These are phyloP conservation scores for Serranus cabrilla DNA, from an alignment of 2,797 vertebrate species.

Conservation along the genomic window DNA sequence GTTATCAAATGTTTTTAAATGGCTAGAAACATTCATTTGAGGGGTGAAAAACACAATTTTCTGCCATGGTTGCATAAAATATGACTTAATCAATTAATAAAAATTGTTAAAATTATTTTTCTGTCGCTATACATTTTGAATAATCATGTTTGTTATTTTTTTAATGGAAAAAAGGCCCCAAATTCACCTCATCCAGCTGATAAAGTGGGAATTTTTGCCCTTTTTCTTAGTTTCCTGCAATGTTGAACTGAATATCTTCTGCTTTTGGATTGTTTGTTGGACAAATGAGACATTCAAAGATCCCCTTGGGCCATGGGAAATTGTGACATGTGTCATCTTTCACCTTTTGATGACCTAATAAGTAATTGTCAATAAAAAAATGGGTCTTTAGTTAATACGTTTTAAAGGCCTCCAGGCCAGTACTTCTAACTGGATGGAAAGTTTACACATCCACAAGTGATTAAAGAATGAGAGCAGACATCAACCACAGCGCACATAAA, in stretches of 20 bases:
- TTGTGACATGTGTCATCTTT: neutral
- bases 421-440: conserved; percentile 17
- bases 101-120: no score
- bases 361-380: neutral
- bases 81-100: no score
- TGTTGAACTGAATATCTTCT: neutral
- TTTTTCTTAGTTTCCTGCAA: neutral
- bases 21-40: no score
- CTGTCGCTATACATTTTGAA: no score
- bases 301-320: neutral
- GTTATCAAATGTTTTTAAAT: no score
- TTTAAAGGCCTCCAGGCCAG: conserved; percentile 12
- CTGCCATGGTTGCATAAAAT: no score
- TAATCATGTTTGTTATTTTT: neutral
- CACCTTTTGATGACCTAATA: no score
- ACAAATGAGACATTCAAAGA: neutral
- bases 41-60: no score
- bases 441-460: conserved; percentile 12
- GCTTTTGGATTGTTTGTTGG: neutral
- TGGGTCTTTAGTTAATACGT: neutral
- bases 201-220: neutral
- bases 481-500: conserved; percentile 6
- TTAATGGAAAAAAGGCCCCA: neutral
- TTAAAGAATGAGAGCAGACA: conserved; percentile 22
- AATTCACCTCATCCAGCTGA: neutral